phyloP scores from a whole-genome alignment of 2,113 vertebrate genomes.

The Cyrtonyx montezumae region DNA sequence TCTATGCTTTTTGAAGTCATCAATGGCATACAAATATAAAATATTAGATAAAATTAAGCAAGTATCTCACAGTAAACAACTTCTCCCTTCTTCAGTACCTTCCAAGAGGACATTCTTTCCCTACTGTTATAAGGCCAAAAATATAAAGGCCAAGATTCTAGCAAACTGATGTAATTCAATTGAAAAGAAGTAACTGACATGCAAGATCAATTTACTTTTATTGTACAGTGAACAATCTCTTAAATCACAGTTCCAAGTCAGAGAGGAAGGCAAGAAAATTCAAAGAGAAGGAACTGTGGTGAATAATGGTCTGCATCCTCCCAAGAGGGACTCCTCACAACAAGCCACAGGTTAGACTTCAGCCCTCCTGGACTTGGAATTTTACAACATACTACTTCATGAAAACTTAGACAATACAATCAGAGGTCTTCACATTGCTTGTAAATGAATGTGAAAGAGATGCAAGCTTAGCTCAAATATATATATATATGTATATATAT shows the following conservation, averaged over 20 bases:
- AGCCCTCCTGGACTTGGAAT: neutral
- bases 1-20: neutral
- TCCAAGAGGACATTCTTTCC: neutral
- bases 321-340: neutral
- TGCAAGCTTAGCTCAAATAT: too few relatives aligned
- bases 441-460: neutral
- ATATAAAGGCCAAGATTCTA: neutral
- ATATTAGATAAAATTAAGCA: neutral
- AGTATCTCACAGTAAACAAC: neutral
- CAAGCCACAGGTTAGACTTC: neutral
- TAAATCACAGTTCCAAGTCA: neutral
- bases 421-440: neutral
- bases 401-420: neutral
- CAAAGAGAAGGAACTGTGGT: rapidly evolving
- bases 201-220: neutral
- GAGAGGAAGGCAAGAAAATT: neutral
- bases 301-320: neutral
- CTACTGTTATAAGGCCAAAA: neutral
- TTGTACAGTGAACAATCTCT: neutral
- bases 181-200: neutral
- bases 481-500: too few relatives aligned
- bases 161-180: too few relatives aligned
- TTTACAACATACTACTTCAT: neutral
- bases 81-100: neutral
- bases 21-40: neutral